Evolutionary conservation across 2,113 vertebrate genomes (phyloP).

Genomic region (Ochotona curzoniae): DNA sequence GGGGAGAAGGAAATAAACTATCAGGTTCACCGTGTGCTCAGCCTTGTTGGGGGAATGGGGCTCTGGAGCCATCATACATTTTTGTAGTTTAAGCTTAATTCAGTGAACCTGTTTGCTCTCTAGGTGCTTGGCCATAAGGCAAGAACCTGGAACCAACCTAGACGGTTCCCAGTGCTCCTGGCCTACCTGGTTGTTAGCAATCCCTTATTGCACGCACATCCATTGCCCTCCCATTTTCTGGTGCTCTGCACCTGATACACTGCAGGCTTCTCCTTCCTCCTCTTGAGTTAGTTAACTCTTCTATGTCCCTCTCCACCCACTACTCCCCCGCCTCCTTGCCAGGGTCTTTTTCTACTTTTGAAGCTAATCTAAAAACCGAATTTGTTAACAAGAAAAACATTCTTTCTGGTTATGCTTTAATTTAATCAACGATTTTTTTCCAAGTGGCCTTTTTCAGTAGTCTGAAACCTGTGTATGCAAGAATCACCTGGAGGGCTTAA

Average conservation of each 20-base stretch:
- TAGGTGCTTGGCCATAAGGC: neutral
- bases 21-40: neutral
- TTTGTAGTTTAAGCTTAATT: neutral
- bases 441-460: neutral
- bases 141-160: neutral
- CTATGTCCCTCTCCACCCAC: neutral
- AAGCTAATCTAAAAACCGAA: conserved; percentile 14
- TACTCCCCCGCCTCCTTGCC: neutral
- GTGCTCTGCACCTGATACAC: neutral
- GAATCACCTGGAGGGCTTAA: neutral
- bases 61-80: neutral
- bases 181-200: neutral
- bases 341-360: neutral
- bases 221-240: neutral
- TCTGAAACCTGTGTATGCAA: neutral
- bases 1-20: conserved; percentile 8
- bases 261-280: neutral
- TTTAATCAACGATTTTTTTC: conserved; percentile 29
- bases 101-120: neutral
- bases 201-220: neutral
- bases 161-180: neutral
- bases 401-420: conserved; percentile 48
- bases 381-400: conserved; percentile 17
- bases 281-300: neutral
- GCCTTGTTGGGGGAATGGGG: neutral